Percentiles rank a stretch among this genome's conserved stretches.
Conservation (phyloP, 2,113 vertebrate species). For the Alethe castanea region DNA sequence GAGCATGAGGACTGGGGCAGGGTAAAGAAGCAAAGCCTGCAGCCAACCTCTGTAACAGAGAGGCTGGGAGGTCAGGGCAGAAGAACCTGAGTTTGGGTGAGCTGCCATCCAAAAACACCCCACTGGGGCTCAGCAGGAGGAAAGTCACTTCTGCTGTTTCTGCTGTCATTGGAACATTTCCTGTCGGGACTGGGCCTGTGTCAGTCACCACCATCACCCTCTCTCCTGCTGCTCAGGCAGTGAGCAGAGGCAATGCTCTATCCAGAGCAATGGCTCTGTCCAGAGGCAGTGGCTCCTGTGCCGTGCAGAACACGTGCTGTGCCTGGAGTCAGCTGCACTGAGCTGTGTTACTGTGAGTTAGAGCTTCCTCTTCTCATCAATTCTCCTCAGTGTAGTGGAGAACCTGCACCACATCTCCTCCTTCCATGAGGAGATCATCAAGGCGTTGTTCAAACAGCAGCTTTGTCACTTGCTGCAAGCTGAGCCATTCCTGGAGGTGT, state of each 20-base stretch:
- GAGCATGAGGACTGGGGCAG: not conserved
- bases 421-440: not conserved
- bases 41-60: not conserved
- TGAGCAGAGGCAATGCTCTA: no score
- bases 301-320: rapidly evolving
- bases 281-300: not conserved
- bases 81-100: not conserved
- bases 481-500: not conserved
- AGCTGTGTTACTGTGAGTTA: not conserved
- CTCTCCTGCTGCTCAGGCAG: not conserved
- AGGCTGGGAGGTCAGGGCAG: not conserved
- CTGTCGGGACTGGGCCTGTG: rapidly evolving
- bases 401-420: not conserved
- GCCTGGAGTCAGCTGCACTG: not conserved
- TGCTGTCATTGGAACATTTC: not conserved
- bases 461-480: not conserved
- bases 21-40: not conserved
- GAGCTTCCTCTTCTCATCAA: not conserved
- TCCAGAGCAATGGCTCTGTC: no score
- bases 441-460: not conserved
- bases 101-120: not conserved
- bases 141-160: not conserved
- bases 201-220: not conserved
- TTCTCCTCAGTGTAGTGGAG: not conserved
- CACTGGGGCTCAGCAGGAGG: rapidly evolving